These are phyloP conservation scores for Helostoma temminkii DNA, from an alignment of 2,797 vertebrate genomes.

Conservation along the genomic window DNA sequence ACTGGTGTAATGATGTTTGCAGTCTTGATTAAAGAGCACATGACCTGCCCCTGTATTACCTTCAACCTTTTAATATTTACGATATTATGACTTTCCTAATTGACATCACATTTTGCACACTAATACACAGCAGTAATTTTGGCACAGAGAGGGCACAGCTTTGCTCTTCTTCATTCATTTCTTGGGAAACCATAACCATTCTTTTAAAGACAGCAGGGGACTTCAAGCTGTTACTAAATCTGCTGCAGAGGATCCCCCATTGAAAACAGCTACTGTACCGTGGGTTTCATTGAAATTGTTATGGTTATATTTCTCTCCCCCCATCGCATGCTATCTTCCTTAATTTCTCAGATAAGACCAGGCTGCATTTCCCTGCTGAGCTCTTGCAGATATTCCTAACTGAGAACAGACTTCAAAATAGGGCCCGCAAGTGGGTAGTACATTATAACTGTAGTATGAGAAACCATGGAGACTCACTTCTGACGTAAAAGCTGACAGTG, in stretches of 20 bases:
- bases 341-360: conserved; percentile 34
- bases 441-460: not conserved
- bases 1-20: not conserved
- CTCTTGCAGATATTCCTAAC: conserved; percentile 17
- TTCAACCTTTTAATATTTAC: not conserved
- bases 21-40: conserved; percentile 8
- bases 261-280: not conserved
- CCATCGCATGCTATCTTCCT: not conserved
- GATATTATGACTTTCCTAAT: not conserved
- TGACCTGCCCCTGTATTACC: not conserved
- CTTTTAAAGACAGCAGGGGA: conserved; percentile 12
- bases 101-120: not conserved
- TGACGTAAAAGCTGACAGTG: not conserved
- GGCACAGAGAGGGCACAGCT: not conserved
- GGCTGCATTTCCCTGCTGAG: not conserved
- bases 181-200: not conserved
- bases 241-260: conserved; percentile 6
- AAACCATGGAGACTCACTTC: not conserved
- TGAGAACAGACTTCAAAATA: conserved; percentile 18
- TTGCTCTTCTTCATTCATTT: conserved; percentile 27
- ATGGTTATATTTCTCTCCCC: conserved; percentile 6
- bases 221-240: conserved; percentile 20
- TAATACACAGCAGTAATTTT: not conserved
- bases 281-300: conserved; percentile 25
- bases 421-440: not conserved